phyloP scores from a whole-genome alignment of 2,113 vertebrate genomes.

The Diadophis punctatus region DNA sequence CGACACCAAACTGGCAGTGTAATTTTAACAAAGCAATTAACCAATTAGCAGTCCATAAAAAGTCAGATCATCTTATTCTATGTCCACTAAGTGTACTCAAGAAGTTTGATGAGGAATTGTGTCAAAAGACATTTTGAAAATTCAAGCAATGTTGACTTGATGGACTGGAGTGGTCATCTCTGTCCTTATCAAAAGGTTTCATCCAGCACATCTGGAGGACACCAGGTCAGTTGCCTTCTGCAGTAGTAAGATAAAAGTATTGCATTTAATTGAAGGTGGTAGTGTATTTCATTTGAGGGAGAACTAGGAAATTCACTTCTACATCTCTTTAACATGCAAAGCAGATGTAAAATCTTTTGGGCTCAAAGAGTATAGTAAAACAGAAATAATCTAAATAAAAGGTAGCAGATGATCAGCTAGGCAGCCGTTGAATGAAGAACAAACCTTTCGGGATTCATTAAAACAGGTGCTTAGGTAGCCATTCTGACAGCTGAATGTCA shows the following conservation, averaged over 20 bases:
- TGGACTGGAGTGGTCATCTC: background rate
- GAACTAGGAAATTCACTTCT: background rate
- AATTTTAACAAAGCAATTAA: background rate
- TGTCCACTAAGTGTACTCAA: background rate
- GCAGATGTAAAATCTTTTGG: background rate
- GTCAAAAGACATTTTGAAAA: background rate
- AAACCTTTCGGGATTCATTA: background rate
- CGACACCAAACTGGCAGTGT: background rate
- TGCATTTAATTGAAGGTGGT: background rate
- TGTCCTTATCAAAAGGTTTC: background rate
- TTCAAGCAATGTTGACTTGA: background rate
- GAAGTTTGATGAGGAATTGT: background rate
- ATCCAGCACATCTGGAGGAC: background rate
- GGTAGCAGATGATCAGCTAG: background rate
- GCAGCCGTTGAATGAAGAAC: background rate
- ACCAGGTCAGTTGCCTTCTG: background rate
- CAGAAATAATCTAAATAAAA: background rate
- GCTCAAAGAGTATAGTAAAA: no score
- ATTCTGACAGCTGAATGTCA: background rate
- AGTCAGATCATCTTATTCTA: background rate
- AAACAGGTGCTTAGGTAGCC: background rate
- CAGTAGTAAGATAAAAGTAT: background rate
- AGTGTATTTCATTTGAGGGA: background rate
- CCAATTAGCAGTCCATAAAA: background rate
- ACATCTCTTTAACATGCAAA: background rate